phyloP scores from a whole-genome alignment of 1,140 invertebrate genomes.

The Adoxophyes honmai region DNA sequence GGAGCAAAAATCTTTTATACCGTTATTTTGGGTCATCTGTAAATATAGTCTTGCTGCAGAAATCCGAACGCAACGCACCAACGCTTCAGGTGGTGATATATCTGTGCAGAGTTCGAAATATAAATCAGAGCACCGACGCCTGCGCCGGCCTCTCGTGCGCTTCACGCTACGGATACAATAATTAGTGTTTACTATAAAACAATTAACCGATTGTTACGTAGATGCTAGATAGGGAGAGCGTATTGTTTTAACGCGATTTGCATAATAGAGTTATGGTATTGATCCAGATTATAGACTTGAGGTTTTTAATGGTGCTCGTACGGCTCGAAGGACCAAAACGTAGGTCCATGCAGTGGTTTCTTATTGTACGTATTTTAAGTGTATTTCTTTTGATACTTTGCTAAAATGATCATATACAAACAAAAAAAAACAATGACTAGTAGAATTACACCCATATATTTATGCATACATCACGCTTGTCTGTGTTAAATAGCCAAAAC shows the following conservation, averaged over 20 bases:
- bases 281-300: slow-evolving; percentile 6
- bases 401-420: no score
- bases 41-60: not conserved
- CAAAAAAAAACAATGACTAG: no score
- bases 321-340: no score
- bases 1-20: no score
- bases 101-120: slow-evolving; percentile 39
- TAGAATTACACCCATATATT: no score
- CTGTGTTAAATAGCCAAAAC: no score
- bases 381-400: no score
- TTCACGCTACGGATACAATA: slow-evolving; percentile 57
- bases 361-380: no score
- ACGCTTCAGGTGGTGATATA: slow-evolving; percentile 33
- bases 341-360: no score
- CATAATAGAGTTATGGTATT: not conserved
- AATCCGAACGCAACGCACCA: slow-evolving; percentile 22
- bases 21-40: no score
- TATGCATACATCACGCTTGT: no score
- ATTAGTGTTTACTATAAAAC: slow-evolving; percentile 58
- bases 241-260: not conserved
- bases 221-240: slow-evolving; percentile 47
- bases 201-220: slow-evolving; percentile 54
- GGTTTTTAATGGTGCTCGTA: not conserved
- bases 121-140: slow-evolving; percentile 61
- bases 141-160: slow-evolving; percentile 40